Percentiles rank a stretch among this genome's conserved stretches.
Conservation (phyloP, 2,888 invertebrate genomes). For the Nephrotoma flavescens region DNA sequence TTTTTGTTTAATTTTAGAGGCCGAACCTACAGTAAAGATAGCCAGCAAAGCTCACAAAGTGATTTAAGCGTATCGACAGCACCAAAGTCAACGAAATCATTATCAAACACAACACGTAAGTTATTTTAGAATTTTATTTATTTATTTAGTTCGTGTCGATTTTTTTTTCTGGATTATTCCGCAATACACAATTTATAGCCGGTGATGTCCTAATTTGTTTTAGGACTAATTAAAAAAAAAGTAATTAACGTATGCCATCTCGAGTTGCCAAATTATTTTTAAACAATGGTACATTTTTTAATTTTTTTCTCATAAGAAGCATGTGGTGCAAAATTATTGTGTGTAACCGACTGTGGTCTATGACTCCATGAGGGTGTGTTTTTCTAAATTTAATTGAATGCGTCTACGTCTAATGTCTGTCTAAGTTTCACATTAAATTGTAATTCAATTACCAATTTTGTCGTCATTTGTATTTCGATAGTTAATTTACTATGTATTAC, state of each 20-base stretch:
- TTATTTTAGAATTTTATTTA: slow-evolving; percentile 13
- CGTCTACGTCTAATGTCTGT: not conserved
- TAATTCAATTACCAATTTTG: not conserved
- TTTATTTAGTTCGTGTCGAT: slow-evolving; percentile 1
- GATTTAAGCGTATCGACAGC: slow-evolving; percentile 44
- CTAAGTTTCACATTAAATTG: not conserved
- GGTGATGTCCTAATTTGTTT: not conserved
- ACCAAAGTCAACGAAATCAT: slow-evolving; percentile 23
- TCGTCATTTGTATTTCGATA: not conserved
- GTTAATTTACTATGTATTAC: no score
- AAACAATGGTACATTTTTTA: not conserved
- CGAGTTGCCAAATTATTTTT: not conserved
- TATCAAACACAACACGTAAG: slow-evolving; percentile 39
- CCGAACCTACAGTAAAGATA: slow-evolving; percentile 38
- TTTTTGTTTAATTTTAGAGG: slow-evolving; percentile 19
- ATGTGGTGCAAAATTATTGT: not conserved
- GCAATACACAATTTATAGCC: not conserved
- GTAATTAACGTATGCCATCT: not conserved
- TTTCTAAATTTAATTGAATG: not conserved
- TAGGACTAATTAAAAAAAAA: not conserved
- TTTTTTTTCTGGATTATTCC: not conserved
- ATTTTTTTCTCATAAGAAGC: not conserved
- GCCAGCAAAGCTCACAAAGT: slow-evolving; percentile 54
- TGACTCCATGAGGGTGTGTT: not conserved
- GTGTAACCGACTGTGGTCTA: not conserved